Conservation (phyloP, 2,888 invertebrate genomes). For the Epirrita christyi region DNA sequence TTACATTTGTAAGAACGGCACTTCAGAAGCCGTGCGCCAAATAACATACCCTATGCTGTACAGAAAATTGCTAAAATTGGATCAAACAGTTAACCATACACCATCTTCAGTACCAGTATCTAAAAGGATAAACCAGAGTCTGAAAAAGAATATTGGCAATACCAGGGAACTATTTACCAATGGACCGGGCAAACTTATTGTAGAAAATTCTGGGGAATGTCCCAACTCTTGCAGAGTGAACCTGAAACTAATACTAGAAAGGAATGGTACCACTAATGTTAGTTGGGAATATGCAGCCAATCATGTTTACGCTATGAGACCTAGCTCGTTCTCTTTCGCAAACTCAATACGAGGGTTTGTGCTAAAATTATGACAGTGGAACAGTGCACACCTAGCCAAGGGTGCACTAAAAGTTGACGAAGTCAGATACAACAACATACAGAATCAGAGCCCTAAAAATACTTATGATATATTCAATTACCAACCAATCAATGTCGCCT, state of each 20-base stretch:
- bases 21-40: conserved; percentile 80
- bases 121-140: conserved; percentile 81
- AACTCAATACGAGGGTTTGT: conserved; percentile 89
- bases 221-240: conserved; percentile 88
- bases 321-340: conserved; percentile 87
- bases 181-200: conserved; percentile 86
- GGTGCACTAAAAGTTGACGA: conserved; percentile 78
- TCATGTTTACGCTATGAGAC: conserved; percentile 89
- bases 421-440: conserved; percentile 72
- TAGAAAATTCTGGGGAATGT: conserved; percentile 89
- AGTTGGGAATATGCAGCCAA: conserved; percentile 86
- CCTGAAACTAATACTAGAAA: conserved; percentile 83
- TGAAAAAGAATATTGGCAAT: conserved; percentile 83
- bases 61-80: conserved; percentile 64
- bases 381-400: conserved; percentile 79
- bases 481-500: conserved; percentile 50
- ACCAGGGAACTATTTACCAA: conserved; percentile 85
- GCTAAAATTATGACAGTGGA: conserved; percentile 94
- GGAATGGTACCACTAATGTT: conserved; percentile 79
- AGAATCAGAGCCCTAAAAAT: conserved; percentile 77
- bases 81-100: conserved; percentile 54
- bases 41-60: conserved; percentile 65
- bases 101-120: conserved; percentile 60
- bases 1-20: conserved; percentile 85
- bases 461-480: conserved; percentile 71